A percentile compares a stretch with the other conserved stretches of the same genome.
These are phyloP conservation scores for Hafferia zeledoni DNA, from an alignment of 2,797 vertebrate genomes.

Conservation along the genomic window DNA sequence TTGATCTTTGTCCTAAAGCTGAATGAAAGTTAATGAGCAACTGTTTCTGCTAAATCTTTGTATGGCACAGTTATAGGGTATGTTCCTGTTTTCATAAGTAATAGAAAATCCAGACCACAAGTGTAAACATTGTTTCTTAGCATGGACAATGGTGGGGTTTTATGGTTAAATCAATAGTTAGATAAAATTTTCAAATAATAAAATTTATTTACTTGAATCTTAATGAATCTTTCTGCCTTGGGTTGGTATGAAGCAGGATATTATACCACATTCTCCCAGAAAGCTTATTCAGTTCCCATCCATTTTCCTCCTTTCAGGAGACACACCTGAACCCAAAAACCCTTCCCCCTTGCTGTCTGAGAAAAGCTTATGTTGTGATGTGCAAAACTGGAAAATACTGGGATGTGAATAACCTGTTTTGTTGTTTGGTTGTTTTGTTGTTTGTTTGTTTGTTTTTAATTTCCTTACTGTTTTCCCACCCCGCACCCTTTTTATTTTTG, in stretches of 20 bases:
- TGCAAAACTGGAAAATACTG: neutral
- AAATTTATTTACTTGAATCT: neutral
- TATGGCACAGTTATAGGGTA: neutral
- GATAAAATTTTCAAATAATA: neutral
- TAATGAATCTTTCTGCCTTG: neutral
- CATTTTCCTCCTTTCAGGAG: neutral
- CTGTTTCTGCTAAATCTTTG: neutral
- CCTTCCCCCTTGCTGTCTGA: neutral
- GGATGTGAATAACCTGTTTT: accelerated
- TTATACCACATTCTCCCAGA: neutral
- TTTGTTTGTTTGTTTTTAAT: neutral
- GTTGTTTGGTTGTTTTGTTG: too few species aligned
- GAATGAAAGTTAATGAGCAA: neutral
- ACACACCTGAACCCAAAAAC: neutral
- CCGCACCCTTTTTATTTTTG: neutral
- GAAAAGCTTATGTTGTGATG: neutral
- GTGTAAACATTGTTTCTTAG: neutral
- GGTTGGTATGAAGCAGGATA: neutral
- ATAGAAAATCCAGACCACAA: neutral
- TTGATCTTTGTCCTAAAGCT: neutral
- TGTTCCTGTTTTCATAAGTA: neutral
- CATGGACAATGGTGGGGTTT: neutral
- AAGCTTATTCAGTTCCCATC: neutral
- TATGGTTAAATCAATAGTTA: neutral
- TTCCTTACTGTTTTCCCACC: neutral